Evolutionary conservation across 2,797 vertebrate species (phyloP), one percentile per base, ranked within the genome.

Genomic region (Schizopygopsis malacanthus): DNA sequence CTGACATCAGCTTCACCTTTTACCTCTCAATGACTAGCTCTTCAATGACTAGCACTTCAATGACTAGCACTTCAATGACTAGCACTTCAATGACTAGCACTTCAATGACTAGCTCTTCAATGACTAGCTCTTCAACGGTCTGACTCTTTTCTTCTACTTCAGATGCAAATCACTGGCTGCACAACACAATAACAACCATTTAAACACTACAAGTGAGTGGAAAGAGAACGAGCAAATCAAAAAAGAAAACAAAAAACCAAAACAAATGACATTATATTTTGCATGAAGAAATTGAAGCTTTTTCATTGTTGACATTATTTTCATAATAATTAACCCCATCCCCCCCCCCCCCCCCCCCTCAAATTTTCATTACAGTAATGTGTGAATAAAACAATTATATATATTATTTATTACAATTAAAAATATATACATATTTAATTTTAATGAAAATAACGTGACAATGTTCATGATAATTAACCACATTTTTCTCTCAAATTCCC

Each of bases 1-100:
- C 61, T 54, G 59, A 67, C 54, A 65, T 76, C 71, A 83, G 59
- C 25, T 16, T 61, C 2, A 75, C 33, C 79, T 54, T 70, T 56
- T 1, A 81, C 45, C 47, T 81, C 33, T 33, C 61, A 11, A 1
- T 63, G 61, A 47, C 78, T 67, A 28, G 28, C 28, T 1, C 28
- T 28, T 28, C 25, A 28, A 28, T 28, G 25, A 28, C 25, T 28
- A 28, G 25, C 25, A 28, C 25, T 28, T 28, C 25, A 28, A 28
- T 28, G 25, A 28, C 25, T 28, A 28, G 25, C 25, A 28, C 25
- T 28, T 28, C 25, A 28, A 28, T 1, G 25, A 28, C 25, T 28
- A 28, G 25, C 25, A 28, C 25, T 28, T n/a, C n/a, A n/a, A n/a
- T n/a, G n/a, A n/a, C n/a, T n/a, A n/a, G n/a, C n/a, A n/a, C n/a